These are phyloP conservation scores for Netelia melanura DNA, from an alignment of 2,888 invertebrate species.

Conservation along the genomic window DNA sequence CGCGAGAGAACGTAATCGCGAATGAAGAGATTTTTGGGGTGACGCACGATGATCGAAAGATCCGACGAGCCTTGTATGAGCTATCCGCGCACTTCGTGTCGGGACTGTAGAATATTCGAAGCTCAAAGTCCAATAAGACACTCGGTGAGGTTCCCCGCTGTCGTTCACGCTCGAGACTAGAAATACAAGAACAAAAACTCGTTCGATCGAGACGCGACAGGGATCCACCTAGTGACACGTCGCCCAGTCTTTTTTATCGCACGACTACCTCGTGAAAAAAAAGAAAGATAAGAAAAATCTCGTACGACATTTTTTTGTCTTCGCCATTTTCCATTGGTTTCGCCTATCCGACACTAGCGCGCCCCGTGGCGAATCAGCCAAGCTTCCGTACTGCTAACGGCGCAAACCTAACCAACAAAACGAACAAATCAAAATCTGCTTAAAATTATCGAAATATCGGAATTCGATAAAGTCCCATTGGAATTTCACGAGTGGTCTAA, in stretches of 20 bases:
- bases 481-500: too few species aligned
- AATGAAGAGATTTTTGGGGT: neutral
- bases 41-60: constrained; percentile 56
- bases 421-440: too few species aligned
- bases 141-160: constrained; percentile 63
- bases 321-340: neutral
- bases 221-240: constrained; percentile 37
- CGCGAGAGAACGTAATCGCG: neutral
- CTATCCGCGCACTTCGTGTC: constrained; percentile 51
- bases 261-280: constrained; percentile 24
- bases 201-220: constrained; percentile 14
- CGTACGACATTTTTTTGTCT: constrained; percentile 32
- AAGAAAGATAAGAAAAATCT: constrained; percentile 22
- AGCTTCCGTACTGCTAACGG: too few species aligned
- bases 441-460: neutral
- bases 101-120: constrained; percentile 63
- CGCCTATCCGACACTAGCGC: neutral
- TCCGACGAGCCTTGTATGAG: constrained; percentile 54
- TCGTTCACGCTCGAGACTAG: constrained; percentile 43
- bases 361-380: neutral
- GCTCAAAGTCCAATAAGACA: constrained; percentile 61
- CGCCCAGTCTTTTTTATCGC: constrained; percentile 50
- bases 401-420: too few species aligned
- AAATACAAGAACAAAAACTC: neutral
- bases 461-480: neutral